A percentile compares a stretch with the other conserved stretches of the same genome.
Conservation (phyloP, 1,140 invertebrate species). For the Bicyclus anynana region DNA sequence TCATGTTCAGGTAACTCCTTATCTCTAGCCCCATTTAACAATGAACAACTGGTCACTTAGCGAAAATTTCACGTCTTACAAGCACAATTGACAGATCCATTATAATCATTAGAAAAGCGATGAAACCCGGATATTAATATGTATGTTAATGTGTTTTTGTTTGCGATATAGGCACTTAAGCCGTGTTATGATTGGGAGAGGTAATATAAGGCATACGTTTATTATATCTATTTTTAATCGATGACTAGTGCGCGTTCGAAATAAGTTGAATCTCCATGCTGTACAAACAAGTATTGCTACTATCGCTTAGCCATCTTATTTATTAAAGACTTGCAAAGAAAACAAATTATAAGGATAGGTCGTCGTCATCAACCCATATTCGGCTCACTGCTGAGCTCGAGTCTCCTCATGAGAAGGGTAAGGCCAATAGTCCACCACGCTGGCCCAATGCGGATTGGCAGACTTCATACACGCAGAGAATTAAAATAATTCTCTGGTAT, state of each 20-base stretch:
- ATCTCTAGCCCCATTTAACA: neutral
- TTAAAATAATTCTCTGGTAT: no score
- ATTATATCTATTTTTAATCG: neutral
- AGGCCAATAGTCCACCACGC: no score
- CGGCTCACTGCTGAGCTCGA: no score
- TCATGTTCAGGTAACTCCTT: neutral
- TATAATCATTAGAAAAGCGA: slow-evolving; percentile 18
- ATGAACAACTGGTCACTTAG: neutral
- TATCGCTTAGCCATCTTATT: no score
- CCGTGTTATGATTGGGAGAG: slow-evolving; percentile 14
- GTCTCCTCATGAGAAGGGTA: no score
- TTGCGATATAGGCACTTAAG: slow-evolving; percentile 18
- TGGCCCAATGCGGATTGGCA: no score
- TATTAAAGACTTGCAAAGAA: no score
- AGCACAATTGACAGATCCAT: slow-evolving; percentile 11
- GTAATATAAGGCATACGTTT: neutral
- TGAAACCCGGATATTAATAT: slow-evolving; percentile 10
- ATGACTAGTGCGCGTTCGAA: neutral
- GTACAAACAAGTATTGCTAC: no score
- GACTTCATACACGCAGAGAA: no score
- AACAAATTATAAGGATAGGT: no score
- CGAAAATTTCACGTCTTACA: slow-evolving; percentile 1
- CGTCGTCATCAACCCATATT: no score
- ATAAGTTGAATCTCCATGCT: neutral
- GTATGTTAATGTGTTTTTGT: slow-evolving; percentile 19